A percentile compares a stretch with the other conserved stretches of the same genome.
Conservation (phyloP, 2,888 invertebrate species). For the Pelosia muscerda region DNA sequence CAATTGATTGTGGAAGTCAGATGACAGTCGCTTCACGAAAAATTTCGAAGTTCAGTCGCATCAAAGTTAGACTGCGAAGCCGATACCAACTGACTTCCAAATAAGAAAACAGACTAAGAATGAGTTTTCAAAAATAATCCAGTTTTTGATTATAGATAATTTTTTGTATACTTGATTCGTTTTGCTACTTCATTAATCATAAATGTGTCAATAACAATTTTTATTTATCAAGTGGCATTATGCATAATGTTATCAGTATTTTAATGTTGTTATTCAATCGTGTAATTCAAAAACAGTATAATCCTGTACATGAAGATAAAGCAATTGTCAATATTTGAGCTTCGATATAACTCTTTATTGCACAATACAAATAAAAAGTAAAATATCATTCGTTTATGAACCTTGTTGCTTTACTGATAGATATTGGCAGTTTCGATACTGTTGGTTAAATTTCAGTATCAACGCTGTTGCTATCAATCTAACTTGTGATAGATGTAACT, state of each 20-base stretch:
- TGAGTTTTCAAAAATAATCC: background rate
- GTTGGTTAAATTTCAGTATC: background rate
- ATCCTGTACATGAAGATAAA: background rate
- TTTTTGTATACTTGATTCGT: background rate
- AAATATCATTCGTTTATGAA: background rate
- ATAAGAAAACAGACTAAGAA: too few relatives aligned
- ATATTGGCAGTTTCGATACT: background rate
- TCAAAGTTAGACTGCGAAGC: too few relatives aligned
- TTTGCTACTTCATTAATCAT: background rate
- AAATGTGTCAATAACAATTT: background rate
- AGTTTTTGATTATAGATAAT: background rate
- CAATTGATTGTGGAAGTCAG: too few relatives aligned
- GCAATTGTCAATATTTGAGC: background rate
- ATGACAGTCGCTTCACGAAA: too few relatives aligned
- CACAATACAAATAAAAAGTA: background rate
- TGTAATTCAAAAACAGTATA: background rate
- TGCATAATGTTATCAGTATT: background rate
- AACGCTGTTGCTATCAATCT: conserved; percentile 25
- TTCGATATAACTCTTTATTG: background rate
- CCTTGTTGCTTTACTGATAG: background rate
- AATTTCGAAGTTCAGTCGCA: too few relatives aligned
- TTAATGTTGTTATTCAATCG: background rate
- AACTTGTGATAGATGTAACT: conserved; percentile 38
- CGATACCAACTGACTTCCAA: too few relatives aligned
- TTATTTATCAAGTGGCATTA: background rate